phyloP scores from a whole-genome alignment of 2,113 vertebrate genomes.

The Cavia porcellus region DNA sequence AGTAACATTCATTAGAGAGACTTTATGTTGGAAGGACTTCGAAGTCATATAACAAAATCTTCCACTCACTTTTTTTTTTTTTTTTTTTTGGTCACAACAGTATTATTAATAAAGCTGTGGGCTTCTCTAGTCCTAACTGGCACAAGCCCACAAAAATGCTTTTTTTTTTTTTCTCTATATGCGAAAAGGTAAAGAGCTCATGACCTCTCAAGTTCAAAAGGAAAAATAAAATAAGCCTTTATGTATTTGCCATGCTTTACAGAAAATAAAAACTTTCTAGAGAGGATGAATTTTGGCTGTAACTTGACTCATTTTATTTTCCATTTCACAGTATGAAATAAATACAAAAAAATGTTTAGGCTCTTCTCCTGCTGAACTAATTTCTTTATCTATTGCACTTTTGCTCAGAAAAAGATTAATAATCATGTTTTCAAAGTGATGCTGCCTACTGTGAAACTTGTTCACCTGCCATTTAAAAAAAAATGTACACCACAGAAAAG shows the following conservation, averaged over 20 bases:
- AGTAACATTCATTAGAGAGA: background rate
- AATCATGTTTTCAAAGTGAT: constrained; percentile 65
- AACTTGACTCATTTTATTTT: constrained; percentile 66
- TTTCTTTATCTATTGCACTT: constrained; percentile 73
- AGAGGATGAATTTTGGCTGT: constrained; percentile 48
- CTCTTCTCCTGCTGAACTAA: constrained; percentile 49
- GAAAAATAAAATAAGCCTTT: background rate
- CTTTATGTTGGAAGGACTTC: background rate
- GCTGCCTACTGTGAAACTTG: constrained; percentile 59
- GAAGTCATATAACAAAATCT: background rate
- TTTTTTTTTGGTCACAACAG: background rate
- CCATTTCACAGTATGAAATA: constrained; percentile 44
- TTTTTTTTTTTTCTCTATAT: background rate
- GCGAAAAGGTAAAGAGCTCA: background rate
- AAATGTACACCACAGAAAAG: constrained; percentile 31
- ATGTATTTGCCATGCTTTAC: background rate
- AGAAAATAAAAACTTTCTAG: constrained; percentile 32
- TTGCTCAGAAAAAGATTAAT: constrained; percentile 68
- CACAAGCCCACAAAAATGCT: background rate
- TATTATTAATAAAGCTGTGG: background rate
- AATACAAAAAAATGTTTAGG: constrained; percentile 37
- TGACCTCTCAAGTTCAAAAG: constrained; percentile 28
- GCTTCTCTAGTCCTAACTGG: background rate
- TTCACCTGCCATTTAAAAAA: constrained; percentile 55
- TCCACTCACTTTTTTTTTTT: background rate